Evolutionary conservation across 37 sponge, comb jelly and placozoan genomes (phyloP), one percentile per base, ranked within the genome.

Genomic region (Tethya wilhelma): DNA sequence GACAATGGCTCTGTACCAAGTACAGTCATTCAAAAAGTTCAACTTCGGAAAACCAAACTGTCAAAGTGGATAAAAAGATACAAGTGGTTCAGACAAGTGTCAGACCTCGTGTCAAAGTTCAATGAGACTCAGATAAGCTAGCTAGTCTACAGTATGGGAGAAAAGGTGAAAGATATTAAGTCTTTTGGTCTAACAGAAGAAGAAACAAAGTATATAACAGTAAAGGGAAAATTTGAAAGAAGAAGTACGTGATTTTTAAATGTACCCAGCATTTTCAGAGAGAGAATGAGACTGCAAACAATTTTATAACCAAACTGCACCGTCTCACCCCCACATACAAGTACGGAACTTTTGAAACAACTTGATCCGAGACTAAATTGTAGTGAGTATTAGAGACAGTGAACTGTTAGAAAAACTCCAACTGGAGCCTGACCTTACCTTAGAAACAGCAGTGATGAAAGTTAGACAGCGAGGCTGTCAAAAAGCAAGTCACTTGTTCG

Each of bases 281-380:
- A n/a, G 37, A 65, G 53, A 69, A 59, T 20, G 84, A 74, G 26
- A 26, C 84, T 6, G 84, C 75, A 1, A 77, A 75, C 7, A 40
- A 57, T 7, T 84, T 84, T 33, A 49, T 84, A 14, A 84, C 74
- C 1, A 69, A 6, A 2, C 69, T 84, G 19, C 39, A 84, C 44
- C 33, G 6, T 8, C 84, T 75, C 0, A 69, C 69, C 1, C 62
- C 73, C 64, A 33, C 74, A 74, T 14, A 56, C 46, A 4, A n/a
- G n/a, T n/a, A n/a, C n/a, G n/a, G n/a, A n/a, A n/a, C n/a, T 53
- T 82, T 0, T 59, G 43, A 0, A 71, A 85, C 17, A 37, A 85
- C 37, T 44, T 85, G 78, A 77, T 85, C 6, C 42, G 84, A 33
- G 84, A 84, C 55, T 2, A 58, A 43, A 69, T 84, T 23, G 77